Percentiles rank a stretch among this genome's conserved stretches.
These are phyloP conservation scores for Drosophila guanche DNA, from an alignment of 1,140 invertebrate genomes.

Conservation along the genomic window DNA sequence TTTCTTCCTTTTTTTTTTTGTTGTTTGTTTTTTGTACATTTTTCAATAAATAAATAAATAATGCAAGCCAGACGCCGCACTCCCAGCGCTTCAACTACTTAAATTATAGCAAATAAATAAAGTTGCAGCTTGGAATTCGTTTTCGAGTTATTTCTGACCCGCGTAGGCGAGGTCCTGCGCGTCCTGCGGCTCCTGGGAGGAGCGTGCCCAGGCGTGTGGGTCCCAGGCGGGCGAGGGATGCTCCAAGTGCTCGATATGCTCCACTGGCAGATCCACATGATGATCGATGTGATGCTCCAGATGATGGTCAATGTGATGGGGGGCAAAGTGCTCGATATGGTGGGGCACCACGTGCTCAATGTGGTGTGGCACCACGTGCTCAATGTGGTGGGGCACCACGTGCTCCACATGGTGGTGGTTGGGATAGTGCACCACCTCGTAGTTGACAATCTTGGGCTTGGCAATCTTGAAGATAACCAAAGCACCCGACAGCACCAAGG, in stretches of 20 bases:
- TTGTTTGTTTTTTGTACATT: slow-evolving; percentile 64
- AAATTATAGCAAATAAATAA: slow-evolving; percentile 71
- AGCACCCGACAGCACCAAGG: slow-evolving; percentile 90
- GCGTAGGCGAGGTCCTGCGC: slow-evolving; percentile 88
- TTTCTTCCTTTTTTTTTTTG: slow-evolving; percentile 27
- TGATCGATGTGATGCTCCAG: slow-evolving; percentile 77
- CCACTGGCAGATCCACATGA: slow-evolving; percentile 72
- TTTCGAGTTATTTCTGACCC: slow-evolving; percentile 83
- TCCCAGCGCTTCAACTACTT: slow-evolving; percentile 57
- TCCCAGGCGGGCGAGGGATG: slow-evolving; percentile 86
- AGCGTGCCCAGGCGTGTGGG: slow-evolving; percentile 81
- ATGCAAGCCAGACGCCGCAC: slow-evolving; percentile 37
- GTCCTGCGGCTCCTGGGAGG: slow-evolving; percentile 82
- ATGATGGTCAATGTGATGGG: slow-evolving; percentile 87
- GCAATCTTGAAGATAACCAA: slow-evolving; percentile 93
- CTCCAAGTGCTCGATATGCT: slow-evolving; percentile 79
- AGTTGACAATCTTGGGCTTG: slow-evolving; percentile 91
- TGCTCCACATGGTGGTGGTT: slow-evolving; percentile 86
- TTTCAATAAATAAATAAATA: slow-evolving; percentile 76
- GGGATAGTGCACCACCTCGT: slow-evolving; percentile 93
- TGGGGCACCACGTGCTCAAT: slow-evolving; percentile 81
- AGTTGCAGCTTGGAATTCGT: slow-evolving; percentile 25
- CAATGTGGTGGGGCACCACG: slow-evolving; percentile 84
- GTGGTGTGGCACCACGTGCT: slow-evolving; percentile 76
- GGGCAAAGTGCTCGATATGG: slow-evolving; percentile 81